Base-by-base conservation (phyloP, 1,140 invertebrate genomes). In the Drosophila prosaltans region DNA sequence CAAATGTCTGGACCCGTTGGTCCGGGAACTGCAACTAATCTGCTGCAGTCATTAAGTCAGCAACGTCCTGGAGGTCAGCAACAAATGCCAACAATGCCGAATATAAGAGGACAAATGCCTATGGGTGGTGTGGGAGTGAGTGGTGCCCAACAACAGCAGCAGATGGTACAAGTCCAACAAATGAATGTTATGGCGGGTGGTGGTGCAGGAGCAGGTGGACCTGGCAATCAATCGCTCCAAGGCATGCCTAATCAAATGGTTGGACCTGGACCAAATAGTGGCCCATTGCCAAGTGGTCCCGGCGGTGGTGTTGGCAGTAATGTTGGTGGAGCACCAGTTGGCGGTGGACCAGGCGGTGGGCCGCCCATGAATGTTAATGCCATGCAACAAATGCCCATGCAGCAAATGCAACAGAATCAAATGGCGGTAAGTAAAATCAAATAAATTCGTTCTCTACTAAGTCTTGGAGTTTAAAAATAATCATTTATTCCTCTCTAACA, bases 191-290 rank as follows among this genome's bases (percentile, higher is more conserved):
- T 51, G 45, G 45, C 21, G 8, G 77, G 74, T 5, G 80, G 62
- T 0, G 78, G 82, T n/a, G 80, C 89, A 79, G 3, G 88, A 86
- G 61, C 75, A 81, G 30, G 78, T 71, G 9, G 75, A 73, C 69
- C 92, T 60, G 92, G 91, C n/a, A 93, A 86, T 67, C 81, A 72
- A 6, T 94, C 94, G 83, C 93, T 94, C 83, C 85, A 79, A 10
- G 85, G 78, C 3, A 92, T 93, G 80, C 86, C 90, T 11, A 91
- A 91, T 60, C 92, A 93, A 63, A 93, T 93, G 86, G 88, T 91
- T 9, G 92, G 80, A 1, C 80, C 80, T 0, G 89, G 83, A 11
- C 88, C 88, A 0, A 91, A 93, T 92, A 93, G 86, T 59, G 79
- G 78, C 6, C 62, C 91, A 26, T 10, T 51, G 10, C 45, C 45